These are phyloP conservation scores for Polypedilum vanderplanki DNA, from an alignment of 1,140 invertebrate genomes.

Conservation along the genomic window DNA sequence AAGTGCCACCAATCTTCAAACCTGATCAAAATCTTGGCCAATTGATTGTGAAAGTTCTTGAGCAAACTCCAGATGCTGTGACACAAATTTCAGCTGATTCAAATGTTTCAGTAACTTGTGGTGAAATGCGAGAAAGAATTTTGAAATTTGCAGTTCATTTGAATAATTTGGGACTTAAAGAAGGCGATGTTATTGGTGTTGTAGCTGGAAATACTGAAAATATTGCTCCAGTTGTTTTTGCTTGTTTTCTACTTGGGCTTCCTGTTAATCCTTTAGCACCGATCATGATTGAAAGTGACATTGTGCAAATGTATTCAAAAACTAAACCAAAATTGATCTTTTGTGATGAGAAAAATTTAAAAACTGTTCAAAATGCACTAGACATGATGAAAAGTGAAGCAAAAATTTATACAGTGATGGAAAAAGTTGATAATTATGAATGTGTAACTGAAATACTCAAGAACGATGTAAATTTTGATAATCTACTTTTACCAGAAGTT, in stretches of 20 bases:
- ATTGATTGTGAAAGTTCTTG: conserved; percentile 40
- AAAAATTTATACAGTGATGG: conserved; percentile 38
- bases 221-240: conserved; percentile 32
- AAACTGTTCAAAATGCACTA: conserved; percentile 35
- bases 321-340: conserved; percentile 41
- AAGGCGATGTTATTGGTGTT: not conserved
- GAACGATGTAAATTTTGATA: conserved; percentile 36
- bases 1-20: not conserved
- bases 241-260: conserved; percentile 39
- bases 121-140: not conserved
- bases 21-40: conserved; percentile 35
- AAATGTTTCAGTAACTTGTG: not conserved
- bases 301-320: conserved; percentile 39
- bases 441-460: conserved; percentile 40
- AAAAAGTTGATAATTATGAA: conserved; percentile 36
- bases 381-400: conserved; percentile 37
- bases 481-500: conserved; percentile 35
- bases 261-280: conserved; percentile 37
- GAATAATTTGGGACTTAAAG: not conserved
- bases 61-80: conserved; percentile 39
- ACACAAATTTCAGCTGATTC: conserved; percentile 36
- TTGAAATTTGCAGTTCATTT: conserved; percentile 21
- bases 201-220: conserved; percentile 2
- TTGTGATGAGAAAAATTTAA: conserved; percentile 38
- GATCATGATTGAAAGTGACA: conserved; percentile 31